A percentile compares a stretch with the other conserved stretches of the same genome.
Evolutionary conservation across 1,140 invertebrate species (phyloP).

Genomic region (Pectinophora gossypiella): DNA sequence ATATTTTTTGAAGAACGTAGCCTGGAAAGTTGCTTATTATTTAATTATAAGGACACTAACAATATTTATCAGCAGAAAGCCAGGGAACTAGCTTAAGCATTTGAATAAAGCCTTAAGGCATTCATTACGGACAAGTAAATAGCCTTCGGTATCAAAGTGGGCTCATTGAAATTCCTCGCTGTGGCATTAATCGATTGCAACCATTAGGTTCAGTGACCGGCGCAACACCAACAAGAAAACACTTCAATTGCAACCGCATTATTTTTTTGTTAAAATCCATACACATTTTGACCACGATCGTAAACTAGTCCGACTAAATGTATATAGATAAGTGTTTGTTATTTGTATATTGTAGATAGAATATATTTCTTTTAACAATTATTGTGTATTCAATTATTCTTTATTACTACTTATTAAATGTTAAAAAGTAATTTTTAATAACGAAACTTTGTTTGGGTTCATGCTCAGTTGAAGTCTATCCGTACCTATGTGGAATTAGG

Average conservation of each 20-base stretch:
- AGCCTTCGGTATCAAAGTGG: background rate
- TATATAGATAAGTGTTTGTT: constrained; percentile 74
- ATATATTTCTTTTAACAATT: constrained; percentile 67
- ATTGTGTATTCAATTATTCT: constrained; percentile 67
- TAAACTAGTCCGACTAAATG: constrained; percentile 72
- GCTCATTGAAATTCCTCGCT: background rate
- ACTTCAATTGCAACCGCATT: constrained; percentile 24
- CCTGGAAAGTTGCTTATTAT: no score
- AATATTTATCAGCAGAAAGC: background rate
- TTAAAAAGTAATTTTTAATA: constrained; percentile 60
- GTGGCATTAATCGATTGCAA: constrained; percentile 1
- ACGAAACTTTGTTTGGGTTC: constrained; percentile 36
- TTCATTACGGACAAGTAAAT: background rate
- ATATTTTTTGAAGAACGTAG: no score
- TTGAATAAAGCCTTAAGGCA: background rate
- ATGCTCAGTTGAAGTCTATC: constrained; percentile 50
- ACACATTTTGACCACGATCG: constrained; percentile 58
- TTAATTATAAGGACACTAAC: no score
- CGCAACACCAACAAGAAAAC: constrained; percentile 10
- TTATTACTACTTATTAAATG: constrained; percentile 49
- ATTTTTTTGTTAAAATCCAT: constrained; percentile 47
- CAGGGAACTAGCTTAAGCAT: background rate
- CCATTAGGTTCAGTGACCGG: background rate
- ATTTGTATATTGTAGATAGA: constrained; percentile 75
- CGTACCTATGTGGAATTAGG: no score